Evolutionary conservation across 2,888 invertebrate genomes (phyloP).

Genomic region (Parelbella ahira): DNA sequence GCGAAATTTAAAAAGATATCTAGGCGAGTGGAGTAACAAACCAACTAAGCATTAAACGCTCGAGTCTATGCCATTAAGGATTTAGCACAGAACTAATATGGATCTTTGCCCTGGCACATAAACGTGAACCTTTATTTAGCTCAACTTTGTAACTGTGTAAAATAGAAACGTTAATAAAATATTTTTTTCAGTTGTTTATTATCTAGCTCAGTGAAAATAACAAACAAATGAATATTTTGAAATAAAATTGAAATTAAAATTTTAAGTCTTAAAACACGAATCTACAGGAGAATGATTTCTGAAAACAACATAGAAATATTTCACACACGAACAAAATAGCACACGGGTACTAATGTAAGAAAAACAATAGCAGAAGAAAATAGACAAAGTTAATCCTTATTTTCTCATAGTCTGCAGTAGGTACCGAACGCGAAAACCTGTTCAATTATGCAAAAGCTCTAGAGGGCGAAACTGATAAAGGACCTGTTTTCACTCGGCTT

Average conservation of each 20-base stretch:
- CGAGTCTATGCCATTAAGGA: conserved; percentile 8
- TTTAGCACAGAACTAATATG: conserved; percentile 2
- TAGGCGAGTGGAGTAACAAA: conserved; percentile 7
- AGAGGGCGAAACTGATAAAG: conserved; percentile 24
- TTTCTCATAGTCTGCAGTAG: conserved; percentile 2
- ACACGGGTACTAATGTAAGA: not conserved
- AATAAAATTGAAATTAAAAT: too few species aligned
- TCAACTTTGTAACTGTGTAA: too few species aligned
- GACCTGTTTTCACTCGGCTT: conserved; percentile 32
- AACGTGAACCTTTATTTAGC: too few species aligned
- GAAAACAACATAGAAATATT: too few species aligned
- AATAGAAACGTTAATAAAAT: too few species aligned
- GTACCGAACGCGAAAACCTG: conserved; percentile 27
- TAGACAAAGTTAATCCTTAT: too few species aligned
- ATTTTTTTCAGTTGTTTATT: too few species aligned
- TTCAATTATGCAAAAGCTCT: conserved; percentile 32
- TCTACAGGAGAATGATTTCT: too few species aligned
- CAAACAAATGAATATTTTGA: too few species aligned
- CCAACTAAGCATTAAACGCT: conserved; percentile 4
- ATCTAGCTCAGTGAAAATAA: too few species aligned
- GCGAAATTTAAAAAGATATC: not conserved
- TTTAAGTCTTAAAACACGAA: too few species aligned
- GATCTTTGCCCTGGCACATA: conserved; percentile 4
- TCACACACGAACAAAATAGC: not conserved
- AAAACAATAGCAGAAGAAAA: not conserved